phyloP scores from a whole-genome alignment of 2,113 vertebrate genomes.

The Jaculus jaculus region DNA sequence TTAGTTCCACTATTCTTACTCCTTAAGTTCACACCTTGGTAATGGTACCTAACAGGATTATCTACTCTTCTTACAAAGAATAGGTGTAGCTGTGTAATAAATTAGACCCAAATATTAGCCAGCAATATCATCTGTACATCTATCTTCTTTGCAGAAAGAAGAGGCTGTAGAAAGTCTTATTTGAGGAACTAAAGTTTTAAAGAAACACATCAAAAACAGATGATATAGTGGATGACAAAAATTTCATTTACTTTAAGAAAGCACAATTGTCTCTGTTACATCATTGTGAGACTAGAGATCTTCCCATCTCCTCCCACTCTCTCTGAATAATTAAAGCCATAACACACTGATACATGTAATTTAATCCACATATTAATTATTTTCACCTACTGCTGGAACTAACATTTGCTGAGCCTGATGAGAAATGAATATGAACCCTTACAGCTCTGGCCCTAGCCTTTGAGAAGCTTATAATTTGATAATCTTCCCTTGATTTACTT shows the following conservation, averaged over 20 bases:
- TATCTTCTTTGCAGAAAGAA: background rate
- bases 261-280: background rate
- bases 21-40: background rate
- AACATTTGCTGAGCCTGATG: background rate
- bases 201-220: background rate
- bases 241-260: background rate
- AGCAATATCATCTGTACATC: accelerated
- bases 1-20: background rate
- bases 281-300: background rate
- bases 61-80: background rate
- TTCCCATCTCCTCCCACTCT: background rate
- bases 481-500: conserved; percentile 41
- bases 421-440: conserved; percentile 31
- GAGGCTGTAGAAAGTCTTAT: background rate
- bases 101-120: background rate
- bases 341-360: background rate
- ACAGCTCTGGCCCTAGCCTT: background rate
- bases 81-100: background rate
- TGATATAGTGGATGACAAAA: background rate
- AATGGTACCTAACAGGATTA: background rate
- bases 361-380: conserved; percentile 15
- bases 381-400: background rate
- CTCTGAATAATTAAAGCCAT: background rate
- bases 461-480: conserved; percentile 54
- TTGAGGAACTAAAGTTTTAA: background rate